Evolutionary conservation across 2,797 vertebrate species (phyloP).

Genomic region (Myotis findleyi): DNA sequence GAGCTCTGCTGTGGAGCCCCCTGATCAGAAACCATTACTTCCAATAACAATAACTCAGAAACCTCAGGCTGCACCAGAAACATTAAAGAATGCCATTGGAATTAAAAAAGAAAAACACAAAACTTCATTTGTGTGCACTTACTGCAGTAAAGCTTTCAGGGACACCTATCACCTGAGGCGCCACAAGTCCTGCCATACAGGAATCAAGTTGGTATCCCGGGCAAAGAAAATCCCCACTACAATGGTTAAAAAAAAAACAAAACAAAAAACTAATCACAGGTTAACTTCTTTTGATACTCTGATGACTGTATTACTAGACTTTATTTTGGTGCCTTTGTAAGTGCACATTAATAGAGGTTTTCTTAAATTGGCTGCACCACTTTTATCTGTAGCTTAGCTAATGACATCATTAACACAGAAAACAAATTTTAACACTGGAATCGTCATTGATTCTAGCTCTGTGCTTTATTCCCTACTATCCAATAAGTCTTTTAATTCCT

Average conservation of each 20-base stretch:
- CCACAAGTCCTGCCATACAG: constrained; percentile 98
- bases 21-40: constrained; percentile 97
- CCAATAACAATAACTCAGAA: constrained; percentile 97
- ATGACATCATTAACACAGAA: background rate
- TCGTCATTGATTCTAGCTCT: background rate
- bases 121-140: constrained; percentile 98
- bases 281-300: background rate
- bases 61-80: constrained; percentile 94
- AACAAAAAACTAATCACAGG: background rate
- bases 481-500: background rate
- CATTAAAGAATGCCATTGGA: constrained; percentile 95
- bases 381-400: background rate
- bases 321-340: background rate
- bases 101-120: constrained; percentile 98
- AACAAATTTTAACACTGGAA: background rate
- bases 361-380: background rate
- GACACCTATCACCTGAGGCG: constrained; percentile 96
- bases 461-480: background rate
- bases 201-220: constrained; percentile 97
- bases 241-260: constrained; percentile 87
- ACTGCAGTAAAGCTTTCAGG: constrained; percentile 98
- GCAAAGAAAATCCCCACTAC: constrained; percentile 96
- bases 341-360: background rate
- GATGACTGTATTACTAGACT: too few relatives aligned
- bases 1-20: constrained; percentile 95